Evolutionary conservation across 2,113 vertebrate species (phyloP), one percentile per base, ranked within the genome.

Genomic region (Pandion haliaetus): DNA sequence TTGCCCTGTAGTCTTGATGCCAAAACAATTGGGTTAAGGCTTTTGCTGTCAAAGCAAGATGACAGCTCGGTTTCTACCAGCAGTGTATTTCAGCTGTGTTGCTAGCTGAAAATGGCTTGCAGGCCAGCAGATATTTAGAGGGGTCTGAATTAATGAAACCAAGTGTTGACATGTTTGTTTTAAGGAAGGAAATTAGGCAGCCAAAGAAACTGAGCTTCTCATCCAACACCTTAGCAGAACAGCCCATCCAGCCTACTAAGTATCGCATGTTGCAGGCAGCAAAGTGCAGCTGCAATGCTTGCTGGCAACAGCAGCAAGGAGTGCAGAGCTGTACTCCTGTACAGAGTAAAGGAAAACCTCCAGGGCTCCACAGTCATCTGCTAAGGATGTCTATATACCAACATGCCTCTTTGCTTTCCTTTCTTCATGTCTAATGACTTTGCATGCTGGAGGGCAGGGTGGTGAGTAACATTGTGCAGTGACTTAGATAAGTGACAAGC

Each of bases 361-460:
- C 14, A 24, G 20, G 40, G 31, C 40, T 74, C 67, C 19, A 17
- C 1, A 4, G 13, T 10, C 28, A 15, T 26, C 44, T 79, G 6
- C n/a, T 55, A 23, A 74, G 50, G 32, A 8, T 10, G 11, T 36
- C 16, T 40, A 13, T 25, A 25, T 10, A 49, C 4, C 38, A 19
- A 5, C 5, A 32, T 57, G 34, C 19, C 25, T 80, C 42, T 61
- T 16, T 49, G 16, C 14, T 84, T 58, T 49, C 28, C 44, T 32
- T 85, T 21, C 14, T 49, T 58, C 49, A 4, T 44, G 6, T 17
- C 34, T 31, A 7, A 15, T 36, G 34, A 17, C 23, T 67, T 54
- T 16, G 52, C 14, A 36, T 0, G 0, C 28, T 65, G 62, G 29
- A 52, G 45, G 31, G 24, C 34, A 49, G 16, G 18, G 24, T 7